Evolutionary conservation across 2,888 invertebrate species (phyloP).

Genomic region (Aromia moschata): DNA sequence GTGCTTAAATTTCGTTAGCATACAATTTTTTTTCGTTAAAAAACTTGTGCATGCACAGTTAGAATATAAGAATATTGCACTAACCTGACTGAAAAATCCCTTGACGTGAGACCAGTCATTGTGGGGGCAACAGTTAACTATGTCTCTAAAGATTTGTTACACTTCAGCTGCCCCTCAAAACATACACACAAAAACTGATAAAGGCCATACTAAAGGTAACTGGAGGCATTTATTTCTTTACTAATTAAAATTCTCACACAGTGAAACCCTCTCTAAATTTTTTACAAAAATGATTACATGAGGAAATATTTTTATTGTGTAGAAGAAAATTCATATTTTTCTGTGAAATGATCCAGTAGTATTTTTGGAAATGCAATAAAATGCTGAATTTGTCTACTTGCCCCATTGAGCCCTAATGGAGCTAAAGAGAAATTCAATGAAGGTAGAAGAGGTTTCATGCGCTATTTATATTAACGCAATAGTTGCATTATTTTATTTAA

Average conservation of each 20-base stretch:
- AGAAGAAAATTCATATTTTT: too few relatives aligned
- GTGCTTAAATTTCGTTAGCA: constrained; percentile 7
- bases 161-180: neutral
- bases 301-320: too few relatives aligned
- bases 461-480: too few relatives aligned
- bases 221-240: constrained; percentile 12
- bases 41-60: constrained; percentile 4
- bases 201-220: constrained; percentile 4
- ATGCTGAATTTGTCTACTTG: constrained; percentile 5
- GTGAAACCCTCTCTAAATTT: neutral
- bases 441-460: too few relatives aligned
- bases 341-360: too few relatives aligned
- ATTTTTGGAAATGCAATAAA: neutral
- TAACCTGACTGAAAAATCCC: too few relatives aligned
- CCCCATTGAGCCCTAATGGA: constrained; percentile 15
- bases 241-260: neutral
- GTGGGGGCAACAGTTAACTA: constrained; percentile 1
- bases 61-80: constrained; percentile 22
- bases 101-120: constrained; percentile 9
- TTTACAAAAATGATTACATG: neutral
- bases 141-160: neutral
- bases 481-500: neutral
- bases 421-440: constrained; percentile 14
- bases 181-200: constrained; percentile 9
- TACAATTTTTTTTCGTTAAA: constrained; percentile 11